A percentile compares a stretch with the other conserved stretches of the same genome.
These are phyloP conservation scores for Tethya wilhelma DNA, from an alignment of 37 sponge, comb jelly and placozoan genomes.

Conservation along the genomic window DNA sequence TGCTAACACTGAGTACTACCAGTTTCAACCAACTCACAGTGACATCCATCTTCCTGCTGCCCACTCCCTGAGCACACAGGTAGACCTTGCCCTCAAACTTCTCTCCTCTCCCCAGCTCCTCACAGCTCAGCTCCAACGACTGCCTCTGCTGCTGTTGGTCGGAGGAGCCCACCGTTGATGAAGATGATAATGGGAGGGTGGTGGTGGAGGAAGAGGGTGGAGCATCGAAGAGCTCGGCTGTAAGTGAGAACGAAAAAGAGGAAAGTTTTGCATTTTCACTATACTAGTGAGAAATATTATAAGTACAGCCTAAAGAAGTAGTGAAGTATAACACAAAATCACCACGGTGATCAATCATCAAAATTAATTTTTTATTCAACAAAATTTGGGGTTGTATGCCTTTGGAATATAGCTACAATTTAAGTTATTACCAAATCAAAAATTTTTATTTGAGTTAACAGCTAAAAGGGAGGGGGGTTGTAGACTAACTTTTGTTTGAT, in stretches of 20 bases:
- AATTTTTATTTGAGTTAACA: no score
- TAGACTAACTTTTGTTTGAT: no score
- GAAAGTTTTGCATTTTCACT: background rate
- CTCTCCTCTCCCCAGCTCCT: background rate
- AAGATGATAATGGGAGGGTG: background rate
- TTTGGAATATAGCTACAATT: no score
- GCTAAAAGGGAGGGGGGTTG: no score
- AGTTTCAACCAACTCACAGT: conserved; percentile 5
- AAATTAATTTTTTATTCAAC: no score
- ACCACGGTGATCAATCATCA: no score
- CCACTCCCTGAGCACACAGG: conserved; percentile 19
- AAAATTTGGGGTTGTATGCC: no score
- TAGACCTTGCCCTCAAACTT: conserved; percentile 10
- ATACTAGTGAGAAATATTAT: no score
- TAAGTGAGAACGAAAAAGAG: background rate
- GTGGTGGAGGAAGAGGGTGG: conserved; percentile 11
- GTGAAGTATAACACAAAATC: no score
- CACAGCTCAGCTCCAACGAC: conserved; percentile 9
- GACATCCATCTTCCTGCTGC: conserved; percentile 26
- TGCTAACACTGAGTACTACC: background rate
- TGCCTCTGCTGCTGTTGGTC: background rate
- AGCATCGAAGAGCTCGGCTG: conserved; percentile 28
- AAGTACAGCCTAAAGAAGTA: no score
- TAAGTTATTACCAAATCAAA: no score
- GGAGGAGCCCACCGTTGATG: no score